Evolutionary conservation across 2,888 invertebrate genomes (phyloP).

Genomic region (Tineola bisselliella): DNA sequence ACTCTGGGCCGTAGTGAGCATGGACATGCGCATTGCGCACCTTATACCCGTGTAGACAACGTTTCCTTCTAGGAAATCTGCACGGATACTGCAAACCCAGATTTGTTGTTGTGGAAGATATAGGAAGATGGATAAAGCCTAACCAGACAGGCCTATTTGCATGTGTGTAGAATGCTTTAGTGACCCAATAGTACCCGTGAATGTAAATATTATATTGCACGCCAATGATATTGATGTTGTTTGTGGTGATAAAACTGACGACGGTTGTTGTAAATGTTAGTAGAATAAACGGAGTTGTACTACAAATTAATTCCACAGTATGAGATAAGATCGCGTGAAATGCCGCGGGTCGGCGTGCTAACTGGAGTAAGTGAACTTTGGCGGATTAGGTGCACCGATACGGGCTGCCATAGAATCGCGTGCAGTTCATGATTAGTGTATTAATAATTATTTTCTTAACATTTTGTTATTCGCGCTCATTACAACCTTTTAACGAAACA

Average conservation of each 20-base stretch:
- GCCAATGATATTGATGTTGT: neutral
- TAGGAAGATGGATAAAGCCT: constrained; percentile 4
- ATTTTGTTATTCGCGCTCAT: neutral
- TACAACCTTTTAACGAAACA: neutral
- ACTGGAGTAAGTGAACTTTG: constrained; percentile 12
- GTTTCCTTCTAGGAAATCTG: neutral
- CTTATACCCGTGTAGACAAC: constrained; percentile 2
- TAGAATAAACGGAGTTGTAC: neutral
- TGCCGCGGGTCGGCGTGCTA: constrained; percentile 6
- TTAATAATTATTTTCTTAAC: neutral
- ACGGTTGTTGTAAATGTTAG: neutral
- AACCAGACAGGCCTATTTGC: neutral
- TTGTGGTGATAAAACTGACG: neutral
- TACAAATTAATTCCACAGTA: neutral
- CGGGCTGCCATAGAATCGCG: constrained; percentile 5
- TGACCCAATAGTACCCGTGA: constrained; percentile 1
- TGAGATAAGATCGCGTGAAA: constrained; percentile 11
- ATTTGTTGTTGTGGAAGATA: constrained; percentile 1
- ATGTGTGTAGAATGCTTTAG: constrained; percentile 11
- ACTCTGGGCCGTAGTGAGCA: constrained; percentile 35
- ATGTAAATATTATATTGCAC: constrained; percentile 3
- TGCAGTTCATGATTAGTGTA: neutral
- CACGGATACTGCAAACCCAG: constrained; percentile 6
- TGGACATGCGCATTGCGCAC: constrained; percentile 3
- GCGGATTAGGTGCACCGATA: constrained; percentile 10